Base-by-base conservation (phyloP, 92 coral and sea anemone species). In the Heteractis magnifica region DNA sequence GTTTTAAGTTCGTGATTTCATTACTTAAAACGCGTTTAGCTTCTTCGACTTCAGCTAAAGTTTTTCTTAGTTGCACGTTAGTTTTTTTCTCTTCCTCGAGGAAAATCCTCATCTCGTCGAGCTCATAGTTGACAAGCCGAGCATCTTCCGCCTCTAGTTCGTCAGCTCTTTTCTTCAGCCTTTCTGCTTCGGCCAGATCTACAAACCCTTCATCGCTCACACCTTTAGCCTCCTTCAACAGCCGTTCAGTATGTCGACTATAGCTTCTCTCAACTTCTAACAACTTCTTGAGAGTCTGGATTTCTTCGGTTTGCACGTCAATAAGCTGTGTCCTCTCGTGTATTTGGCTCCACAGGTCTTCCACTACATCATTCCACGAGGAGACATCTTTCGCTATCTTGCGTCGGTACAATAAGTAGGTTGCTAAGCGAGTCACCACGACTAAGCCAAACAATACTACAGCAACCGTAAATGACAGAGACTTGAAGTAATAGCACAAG, bases 211-310 rank as follows among this genome's bases (percentile, higher is more conserved):
- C 84, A 77, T 79, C 83, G 51, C 52, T 71, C 26, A 23, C 86
- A 56, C 76, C 84, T 49, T 56, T 76, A 8, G 56, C 72, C 10
- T 53, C 53, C 50, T 81, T 81, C 52, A 85, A 13, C 6, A 75
- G 72, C 26, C 78, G 52, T 68, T 86, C 92, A 0, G 91, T 76
- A 20, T 85, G 87, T 65, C 78, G 85, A 59, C 84, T 92, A 77
- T 88, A 92, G 52, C 90, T 84, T 74, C 93, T 79, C 77, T 92
- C 95, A 3, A 92, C 93, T 53, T 86, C 93, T 68, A 92, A 84
- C 82, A 92, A 74, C 64, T 82, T 88, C 76, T 92, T 92, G 48
- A 88, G 84, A 56, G 95, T 90, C 72, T 90, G 91, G 53, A 92
- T 84, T 83, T 92, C 93, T 70, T 92, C 93, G 14, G 78, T 86